Evolutionary conservation across 2,113 vertebrate species (phyloP).

Genomic region (Austrofundulus limnaeus): DNA sequence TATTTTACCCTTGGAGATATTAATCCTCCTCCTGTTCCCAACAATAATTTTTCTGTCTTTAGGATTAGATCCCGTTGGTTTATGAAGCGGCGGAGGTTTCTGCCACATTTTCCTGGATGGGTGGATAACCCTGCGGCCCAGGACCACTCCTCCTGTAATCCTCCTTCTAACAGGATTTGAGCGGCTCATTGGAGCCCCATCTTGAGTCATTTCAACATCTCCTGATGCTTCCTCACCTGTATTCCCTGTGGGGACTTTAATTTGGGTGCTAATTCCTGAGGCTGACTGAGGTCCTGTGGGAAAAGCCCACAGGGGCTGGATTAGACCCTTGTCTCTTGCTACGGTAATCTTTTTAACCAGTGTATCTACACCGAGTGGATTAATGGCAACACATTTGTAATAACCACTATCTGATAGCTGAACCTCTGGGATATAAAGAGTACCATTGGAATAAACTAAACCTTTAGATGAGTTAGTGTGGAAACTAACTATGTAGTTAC

Average conservation of each 20-base stretch:
- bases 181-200: slow-evolving; percentile 18
- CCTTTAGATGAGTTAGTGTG: slow-evolving; percentile 75
- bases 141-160: slow-evolving; percentile 12
- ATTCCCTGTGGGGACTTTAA: slow-evolving; percentile 61
- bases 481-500: slow-evolving; percentile 64
- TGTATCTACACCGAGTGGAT: slow-evolving; percentile 82
- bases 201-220: slow-evolving; percentile 12
- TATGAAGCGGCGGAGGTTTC: slow-evolving; percentile 31
- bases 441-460: slow-evolving; percentile 77
- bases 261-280: slow-evolving; percentile 68
- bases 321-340: slow-evolving; percentile 58
- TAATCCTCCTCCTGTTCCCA: slow-evolving; percentile 80
- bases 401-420: slow-evolving; percentile 80
- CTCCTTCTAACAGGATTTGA: slow-evolving; percentile 26
- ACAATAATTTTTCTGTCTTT: slow-evolving; percentile 76
- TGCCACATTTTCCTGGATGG: slow-evolving; percentile 70
- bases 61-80: slow-evolving; percentile 40
- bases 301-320: slow-evolving; percentile 70
- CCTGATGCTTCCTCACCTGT: slow-evolving; percentile 83
- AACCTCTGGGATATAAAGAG: slow-evolving; percentile 77
- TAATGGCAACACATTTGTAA: slow-evolving; percentile 89
- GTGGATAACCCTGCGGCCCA: slow-evolving; percentile 42
- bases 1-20: slow-evolving; percentile 84
- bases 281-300: slow-evolving; percentile 74
- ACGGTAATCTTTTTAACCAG: slow-evolving; percentile 77